Evolutionary conservation across 2,797 vertebrate species (phyloP), one percentile per base, ranked within the genome.

Genomic region (Oryzias sinensis): DNA sequence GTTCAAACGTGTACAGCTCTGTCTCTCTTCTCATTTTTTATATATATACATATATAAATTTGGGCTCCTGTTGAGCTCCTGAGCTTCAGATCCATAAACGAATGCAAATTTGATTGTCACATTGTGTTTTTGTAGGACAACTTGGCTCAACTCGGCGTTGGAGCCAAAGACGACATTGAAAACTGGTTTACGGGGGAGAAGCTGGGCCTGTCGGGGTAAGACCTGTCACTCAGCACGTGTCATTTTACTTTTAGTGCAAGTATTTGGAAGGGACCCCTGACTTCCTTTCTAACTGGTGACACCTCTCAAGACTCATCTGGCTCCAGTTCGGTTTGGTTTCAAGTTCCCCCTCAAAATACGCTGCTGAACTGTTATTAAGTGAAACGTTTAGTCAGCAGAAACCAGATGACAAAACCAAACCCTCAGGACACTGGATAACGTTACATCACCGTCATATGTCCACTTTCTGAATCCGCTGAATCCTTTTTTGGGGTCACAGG

Each of bases 131-230:
- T 70, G 18, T 56, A 99, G 97, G 93, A 95, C 37, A 90, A 84
- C 17, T 68, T 99, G 80, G 78, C 83, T 14, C 87, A 90, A 44
- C 81, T 98, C 16, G 94, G 95, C 43, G 85, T 96, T 0, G 91
- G 81, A 0, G 89, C 87, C 62, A 92, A 90, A 80, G 86, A 89
- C 0, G 94, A 97, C 68, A 93, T 93, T 54, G 91, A 95, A 68
- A 85, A 91, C 53, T 98, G 95, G 96, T 94, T 98, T 61, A 93
- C 77, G 0, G 91, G 90, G 5, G 88, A 96, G 86, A 93, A 93
- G 49, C 87, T 95, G 79, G 93, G 94, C 1, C 78, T 79, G 45
- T 91, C 92, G 16, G 92, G 91, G 92, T 92, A 85, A 78, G 74
- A 51, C 2, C 33, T 3, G 9, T 24, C 15, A 15, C 16, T 58